A percentile compares a stretch with the other conserved stretches of the same genome.
phyloP scores from a whole-genome alignment of 1,140 invertebrate species.

The Drosophila santomea region DNA sequence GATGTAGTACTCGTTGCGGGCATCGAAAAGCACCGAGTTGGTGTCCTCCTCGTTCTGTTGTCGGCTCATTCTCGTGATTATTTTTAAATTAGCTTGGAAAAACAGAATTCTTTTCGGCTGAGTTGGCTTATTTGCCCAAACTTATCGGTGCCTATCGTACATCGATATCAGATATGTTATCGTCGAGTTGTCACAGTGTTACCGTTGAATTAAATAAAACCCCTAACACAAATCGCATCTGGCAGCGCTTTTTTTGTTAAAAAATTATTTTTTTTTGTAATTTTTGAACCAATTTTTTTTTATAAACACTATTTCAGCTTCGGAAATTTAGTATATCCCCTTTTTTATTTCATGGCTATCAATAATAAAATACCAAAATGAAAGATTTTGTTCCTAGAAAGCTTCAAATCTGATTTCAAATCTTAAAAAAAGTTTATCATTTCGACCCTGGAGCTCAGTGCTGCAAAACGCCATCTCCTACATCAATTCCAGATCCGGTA shows the following conservation, averaged over 20 bases:
- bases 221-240: neutral
- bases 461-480: neutral
- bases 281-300: no score
- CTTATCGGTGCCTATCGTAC: no score
- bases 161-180: no score
- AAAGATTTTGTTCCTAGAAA: no score
- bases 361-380: no score
- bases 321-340: no score
- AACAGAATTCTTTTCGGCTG: conserved; percentile 41
- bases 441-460: neutral
- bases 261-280: neutral
- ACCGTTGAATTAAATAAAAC: neutral
- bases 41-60: conserved; percentile 78
- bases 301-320: no score
- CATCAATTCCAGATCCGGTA: neutral
- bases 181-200: conserved; percentile 31
- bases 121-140: conserved; percentile 49
- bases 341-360: no score
- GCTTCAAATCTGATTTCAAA: no score
- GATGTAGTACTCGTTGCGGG: conserved; percentile 82
- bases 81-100: conserved; percentile 14
- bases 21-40: conserved; percentile 77
- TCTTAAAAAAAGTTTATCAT: neutral
- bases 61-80: conserved; percentile 59
- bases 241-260: neutral